Evolutionary conservation across 2,888 invertebrate genomes (phyloP).

Genomic region (Diarsia dahlii): DNA sequence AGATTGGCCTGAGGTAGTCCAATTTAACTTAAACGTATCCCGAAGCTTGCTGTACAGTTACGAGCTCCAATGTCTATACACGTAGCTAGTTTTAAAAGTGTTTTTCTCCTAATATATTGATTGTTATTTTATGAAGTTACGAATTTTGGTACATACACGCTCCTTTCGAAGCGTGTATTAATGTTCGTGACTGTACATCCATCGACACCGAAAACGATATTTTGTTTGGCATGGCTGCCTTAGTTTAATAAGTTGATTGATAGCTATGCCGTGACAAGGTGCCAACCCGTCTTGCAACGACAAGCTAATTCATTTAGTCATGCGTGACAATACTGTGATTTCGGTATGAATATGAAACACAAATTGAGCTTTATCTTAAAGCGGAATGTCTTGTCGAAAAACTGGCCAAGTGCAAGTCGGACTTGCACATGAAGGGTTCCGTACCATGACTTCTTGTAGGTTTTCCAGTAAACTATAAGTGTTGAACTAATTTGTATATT

Average conservation of each 20-base stretch:
- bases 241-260: slow-evolving; percentile 45
- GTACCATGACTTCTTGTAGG: too few species aligned
- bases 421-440: too few species aligned
- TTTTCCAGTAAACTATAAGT: too few species aligned
- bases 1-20: background rate
- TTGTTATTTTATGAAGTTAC: too few species aligned
- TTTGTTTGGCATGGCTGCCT: slow-evolving; percentile 35
- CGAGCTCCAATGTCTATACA: too few species aligned
- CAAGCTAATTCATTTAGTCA: slow-evolving; percentile 27
- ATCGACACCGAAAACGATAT: slow-evolving; percentile 18
- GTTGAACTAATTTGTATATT: too few species aligned
- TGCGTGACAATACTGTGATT: background rate
- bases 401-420: too few species aligned
- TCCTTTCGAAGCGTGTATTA: too few species aligned
- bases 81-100: too few species aligned
- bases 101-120: too few species aligned
- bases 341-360: background rate
- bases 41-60: background rate
- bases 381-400: background rate
- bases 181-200: slow-evolving; percentile 1
- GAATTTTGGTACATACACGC: too few species aligned
- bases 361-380: background rate
- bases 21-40: slow-evolving; percentile 8
- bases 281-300: slow-evolving; percentile 38
- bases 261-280: slow-evolving; percentile 22